Conservation (phyloP, 2,113 vertebrate genomes). For the Muntiacus muntjak region DNA sequence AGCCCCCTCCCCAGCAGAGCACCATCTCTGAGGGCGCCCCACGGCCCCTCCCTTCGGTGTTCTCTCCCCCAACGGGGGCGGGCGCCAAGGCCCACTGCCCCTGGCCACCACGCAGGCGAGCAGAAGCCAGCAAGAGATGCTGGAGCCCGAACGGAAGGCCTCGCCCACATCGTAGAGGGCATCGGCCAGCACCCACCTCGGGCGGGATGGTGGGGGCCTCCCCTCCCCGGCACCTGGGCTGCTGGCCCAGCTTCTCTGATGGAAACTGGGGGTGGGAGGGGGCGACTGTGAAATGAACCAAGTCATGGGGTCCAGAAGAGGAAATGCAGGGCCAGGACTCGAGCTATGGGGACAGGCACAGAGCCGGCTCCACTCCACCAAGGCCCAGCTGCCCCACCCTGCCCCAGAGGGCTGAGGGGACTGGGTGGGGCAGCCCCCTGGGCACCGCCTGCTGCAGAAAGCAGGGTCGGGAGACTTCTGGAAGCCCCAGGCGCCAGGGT, state of each 20-base stretch:
- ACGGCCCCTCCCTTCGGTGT: accelerated
- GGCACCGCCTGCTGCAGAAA: neutral
- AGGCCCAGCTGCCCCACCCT: neutral
- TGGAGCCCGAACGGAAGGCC: neutral
- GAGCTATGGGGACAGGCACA: neutral
- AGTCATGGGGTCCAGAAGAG: neutral
- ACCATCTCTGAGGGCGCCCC: neutral
- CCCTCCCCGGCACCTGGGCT: neutral
- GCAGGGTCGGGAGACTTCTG: neutral
- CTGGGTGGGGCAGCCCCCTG: neutral
- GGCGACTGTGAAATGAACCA: too few relatives aligned
- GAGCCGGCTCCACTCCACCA: accelerated
- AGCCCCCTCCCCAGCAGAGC: neutral
- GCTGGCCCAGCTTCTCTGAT: neutral
- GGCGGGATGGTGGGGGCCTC: neutral
- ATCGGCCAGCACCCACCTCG: accelerated
- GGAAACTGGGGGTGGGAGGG: neutral
- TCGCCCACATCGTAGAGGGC: accelerated
- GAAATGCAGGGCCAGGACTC: accelerated
- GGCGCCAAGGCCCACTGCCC: neutral
- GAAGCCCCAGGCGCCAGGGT: neutral
- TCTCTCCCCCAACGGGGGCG: accelerated
- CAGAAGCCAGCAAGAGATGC: neutral
- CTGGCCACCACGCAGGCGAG: accelerated
- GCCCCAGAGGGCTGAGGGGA: neutral